Evolutionary conservation across 2,113 vertebrate genomes (phyloP).

Genomic region (Calyptommatus sinebrachiatus): DNA sequence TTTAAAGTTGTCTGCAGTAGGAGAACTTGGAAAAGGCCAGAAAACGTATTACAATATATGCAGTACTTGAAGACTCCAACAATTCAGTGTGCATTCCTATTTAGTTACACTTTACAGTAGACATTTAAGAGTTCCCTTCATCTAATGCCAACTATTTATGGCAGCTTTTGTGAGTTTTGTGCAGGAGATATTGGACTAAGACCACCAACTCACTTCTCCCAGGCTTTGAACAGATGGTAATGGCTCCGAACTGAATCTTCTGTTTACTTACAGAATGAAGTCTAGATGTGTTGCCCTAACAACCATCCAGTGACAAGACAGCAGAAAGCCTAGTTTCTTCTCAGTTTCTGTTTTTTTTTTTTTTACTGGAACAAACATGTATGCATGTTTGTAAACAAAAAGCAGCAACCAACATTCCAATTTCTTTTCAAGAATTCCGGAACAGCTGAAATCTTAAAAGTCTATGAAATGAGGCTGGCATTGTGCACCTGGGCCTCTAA

Average conservation of each 20-base stretch:
- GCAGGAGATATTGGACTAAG: constrained; percentile 28
- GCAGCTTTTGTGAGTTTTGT: background rate
- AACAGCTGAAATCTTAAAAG: constrained; percentile 2
- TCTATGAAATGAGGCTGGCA: constrained; percentile 6
- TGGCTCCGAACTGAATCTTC: background rate
- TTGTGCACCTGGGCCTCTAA: background rate
- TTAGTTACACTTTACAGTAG: constrained; percentile 26
- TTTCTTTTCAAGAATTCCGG: background rate
- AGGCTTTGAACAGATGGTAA: constrained; percentile 30
- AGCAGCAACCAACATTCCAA: constrained; percentile 3
- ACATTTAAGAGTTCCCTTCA: background rate
- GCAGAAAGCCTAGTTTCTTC: background rate
- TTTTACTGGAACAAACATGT: background rate
- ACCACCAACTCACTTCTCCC: constrained; percentile 19
- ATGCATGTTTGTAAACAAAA: background rate
- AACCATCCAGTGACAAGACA: background rate
- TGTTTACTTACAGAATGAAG: constrained; percentile 9
- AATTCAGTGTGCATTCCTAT: constrained; percentile 10
- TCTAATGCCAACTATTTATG: constrained; percentile 14
- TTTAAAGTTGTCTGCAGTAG: too few species aligned
- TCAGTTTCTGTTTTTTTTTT: too few species aligned
- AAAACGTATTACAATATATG: background rate
- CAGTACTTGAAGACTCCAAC: background rate
- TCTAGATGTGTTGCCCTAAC: constrained; percentile 2
- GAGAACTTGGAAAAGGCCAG: too few species aligned